phyloP scores from a whole-genome alignment of 2,888 invertebrate species.

The Agrotis clavis region DNA sequence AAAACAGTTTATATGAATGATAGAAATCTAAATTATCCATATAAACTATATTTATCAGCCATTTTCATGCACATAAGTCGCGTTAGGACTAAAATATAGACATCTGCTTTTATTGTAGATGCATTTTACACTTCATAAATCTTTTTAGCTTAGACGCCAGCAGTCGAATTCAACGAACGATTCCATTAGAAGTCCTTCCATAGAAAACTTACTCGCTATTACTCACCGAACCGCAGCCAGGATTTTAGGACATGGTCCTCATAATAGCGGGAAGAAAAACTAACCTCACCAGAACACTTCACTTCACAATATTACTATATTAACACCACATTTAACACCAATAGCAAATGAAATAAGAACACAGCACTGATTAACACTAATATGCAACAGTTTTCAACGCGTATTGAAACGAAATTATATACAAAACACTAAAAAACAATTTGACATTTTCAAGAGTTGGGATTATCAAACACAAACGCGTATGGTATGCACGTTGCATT shows the following conservation, averaged over 20 bases:
- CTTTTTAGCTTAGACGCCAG: conserved; percentile 15
- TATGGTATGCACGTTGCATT: conserved; percentile 60
- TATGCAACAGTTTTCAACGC: conserved; percentile 38
- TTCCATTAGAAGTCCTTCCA: conserved; percentile 80
- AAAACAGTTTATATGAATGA: not conserved
- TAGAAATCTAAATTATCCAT: not conserved
- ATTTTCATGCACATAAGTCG: conserved; percentile 56
- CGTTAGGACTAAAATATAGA: conserved; percentile 37
- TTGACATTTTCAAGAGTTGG: conserved; percentile 80
- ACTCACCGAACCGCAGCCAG: conserved; percentile 88
- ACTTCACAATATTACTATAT: conserved; percentile 70
- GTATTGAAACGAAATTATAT: conserved; percentile 69
- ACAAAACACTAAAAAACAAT: conserved; percentile 84
- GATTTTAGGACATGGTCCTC: conserved; percentile 72
- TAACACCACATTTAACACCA: conserved; percentile 52
- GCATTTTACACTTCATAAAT: conserved; percentile 49
- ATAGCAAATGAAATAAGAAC: conserved; percentile 36
- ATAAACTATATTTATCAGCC: conserved; percentile 34
- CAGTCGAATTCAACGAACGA: conserved; percentile 3
- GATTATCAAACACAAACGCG: conserved; percentile 70
- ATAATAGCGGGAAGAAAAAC: conserved; percentile 88
- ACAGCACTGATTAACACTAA: conserved; percentile 54
- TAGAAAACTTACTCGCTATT: conserved; percentile 85
- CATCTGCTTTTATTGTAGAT: conserved; percentile 45
- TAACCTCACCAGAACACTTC: conserved; percentile 84